phyloP scores from a whole-genome alignment of 2,797 vertebrate genomes.

The Chaetodon trifasciatus region DNA sequence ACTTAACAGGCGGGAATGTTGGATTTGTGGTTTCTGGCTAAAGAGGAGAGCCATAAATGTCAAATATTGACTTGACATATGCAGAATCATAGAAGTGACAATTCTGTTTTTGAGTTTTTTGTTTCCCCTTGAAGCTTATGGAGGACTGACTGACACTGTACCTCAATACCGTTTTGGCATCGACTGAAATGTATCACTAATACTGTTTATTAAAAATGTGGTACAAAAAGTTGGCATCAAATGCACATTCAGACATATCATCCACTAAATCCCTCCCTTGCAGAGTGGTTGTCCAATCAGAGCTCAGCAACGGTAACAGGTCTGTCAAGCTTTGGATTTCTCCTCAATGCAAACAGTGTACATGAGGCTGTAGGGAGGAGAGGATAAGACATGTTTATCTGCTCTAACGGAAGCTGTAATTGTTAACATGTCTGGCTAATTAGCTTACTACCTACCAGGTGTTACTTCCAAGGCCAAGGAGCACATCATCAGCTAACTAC shows the following conservation, averaged over 20 bases:
- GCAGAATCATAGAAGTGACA: conserved; percentile 8
- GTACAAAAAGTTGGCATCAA: neutral
- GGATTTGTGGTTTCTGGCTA: conserved; percentile 13
- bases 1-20: conserved; percentile 19
- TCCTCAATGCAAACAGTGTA: neutral
- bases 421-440: neutral
- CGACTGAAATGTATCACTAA: neutral
- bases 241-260: neutral
- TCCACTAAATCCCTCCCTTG: neutral
- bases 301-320: neutral
- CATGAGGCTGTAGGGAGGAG: neutral
- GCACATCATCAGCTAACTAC: neutral
- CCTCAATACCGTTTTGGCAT: neutral
- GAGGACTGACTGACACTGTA: neutral
- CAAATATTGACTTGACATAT: conserved; percentile 7
- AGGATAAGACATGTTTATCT: neutral
- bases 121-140: neutral
- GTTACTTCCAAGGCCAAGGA: neutral
- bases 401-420: neutral
- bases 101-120: neutral
- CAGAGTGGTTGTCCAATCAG: neutral
- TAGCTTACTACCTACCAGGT: too few species aligned
- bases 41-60: conserved; percentile 3
- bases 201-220: neutral
- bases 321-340: neutral